phyloP scores from a whole-genome alignment of 1,140 invertebrate genomes.

The Trinorchestia longiramus region DNA sequence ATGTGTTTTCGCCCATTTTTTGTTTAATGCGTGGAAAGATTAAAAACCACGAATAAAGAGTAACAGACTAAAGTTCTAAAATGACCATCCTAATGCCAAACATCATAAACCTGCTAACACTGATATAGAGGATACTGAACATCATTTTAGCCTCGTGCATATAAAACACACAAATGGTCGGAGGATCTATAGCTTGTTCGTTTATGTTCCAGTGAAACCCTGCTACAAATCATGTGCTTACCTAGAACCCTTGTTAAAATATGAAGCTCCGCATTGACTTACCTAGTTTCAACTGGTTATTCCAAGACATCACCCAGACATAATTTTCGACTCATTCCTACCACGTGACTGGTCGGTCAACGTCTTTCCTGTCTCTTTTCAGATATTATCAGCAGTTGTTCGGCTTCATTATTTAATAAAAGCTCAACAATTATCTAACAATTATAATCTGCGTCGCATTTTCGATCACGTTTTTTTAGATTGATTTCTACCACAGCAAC shows the following conservation, averaged over 20 bases:
- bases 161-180: background rate
- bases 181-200: background rate
- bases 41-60: background rate
- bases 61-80: background rate
- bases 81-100: background rate
- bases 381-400: too few relatives aligned
- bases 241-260: background rate
- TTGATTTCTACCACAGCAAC: too few relatives aligned
- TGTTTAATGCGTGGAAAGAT: background rate
- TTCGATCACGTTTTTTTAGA: too few relatives aligned
- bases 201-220: background rate
- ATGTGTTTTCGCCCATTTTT: background rate
- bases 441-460: too few relatives aligned
- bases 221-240: background rate
- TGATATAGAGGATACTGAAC: too few relatives aligned
- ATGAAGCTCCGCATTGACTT: background rate
- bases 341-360: too few relatives aligned
- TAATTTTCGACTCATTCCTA: background rate
- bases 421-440: too few relatives aligned
- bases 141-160: background rate
- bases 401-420: too few relatives aligned
- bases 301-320: background rate
- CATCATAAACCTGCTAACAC: too few relatives aligned
- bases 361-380: too few relatives aligned
- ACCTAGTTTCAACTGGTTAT: background rate